Base-by-base conservation (phyloP, 2,797 vertebrate species). In the Amniataba percoides region DNA sequence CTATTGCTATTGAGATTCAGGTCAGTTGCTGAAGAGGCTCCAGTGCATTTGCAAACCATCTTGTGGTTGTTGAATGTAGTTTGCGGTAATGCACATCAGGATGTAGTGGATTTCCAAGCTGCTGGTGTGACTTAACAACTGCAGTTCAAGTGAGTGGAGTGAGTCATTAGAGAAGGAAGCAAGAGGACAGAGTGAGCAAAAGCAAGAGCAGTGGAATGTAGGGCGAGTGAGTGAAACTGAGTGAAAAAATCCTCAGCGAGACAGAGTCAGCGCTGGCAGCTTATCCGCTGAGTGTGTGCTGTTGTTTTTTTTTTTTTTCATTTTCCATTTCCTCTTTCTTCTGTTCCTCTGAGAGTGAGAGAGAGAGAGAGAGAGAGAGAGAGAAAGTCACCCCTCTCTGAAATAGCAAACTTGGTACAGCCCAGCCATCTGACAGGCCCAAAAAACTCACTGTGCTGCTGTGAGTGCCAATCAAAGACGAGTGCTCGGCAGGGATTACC, bases 381-480 rank as follows among this genome's bases (percentile, higher is more conserved):
- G 19, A 63, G 19, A 73, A 31, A 78, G 48, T 11, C 83, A 71
- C 86, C 89, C 90, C 93, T 84, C 84, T 80, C 65, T 85, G 84
- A 79, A 80, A 70, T 48, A 40, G 78, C 89, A 58, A 91, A 93
- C 88, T 95, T 94, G 95, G 94, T 94, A 92, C 78, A 56, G 88
- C 62, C 89, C 92, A 8, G 86, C 94, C 92, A 94, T 94, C 92
- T 93, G 94, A 96, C 94, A 93, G 93, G 94, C 90, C 95, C 95
- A 95, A 91, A 94, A 94, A 96, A 96, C 93, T 95, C 81, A 23
- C 87, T 75, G 83, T 87, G 82, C 92, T 94, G 87, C 94, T 95
- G 93, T 78, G 93, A 91, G 84, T 95, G 95, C 95, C 96, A 96
- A 94, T 96, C 95, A 95, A 94, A 94, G 91, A 91, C 78, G 87